Percentiles rank a stretch among this genome's conserved stretches.
Conservation (phyloP, 2,888 invertebrate genomes). For the Ptychoptera albimana region DNA sequence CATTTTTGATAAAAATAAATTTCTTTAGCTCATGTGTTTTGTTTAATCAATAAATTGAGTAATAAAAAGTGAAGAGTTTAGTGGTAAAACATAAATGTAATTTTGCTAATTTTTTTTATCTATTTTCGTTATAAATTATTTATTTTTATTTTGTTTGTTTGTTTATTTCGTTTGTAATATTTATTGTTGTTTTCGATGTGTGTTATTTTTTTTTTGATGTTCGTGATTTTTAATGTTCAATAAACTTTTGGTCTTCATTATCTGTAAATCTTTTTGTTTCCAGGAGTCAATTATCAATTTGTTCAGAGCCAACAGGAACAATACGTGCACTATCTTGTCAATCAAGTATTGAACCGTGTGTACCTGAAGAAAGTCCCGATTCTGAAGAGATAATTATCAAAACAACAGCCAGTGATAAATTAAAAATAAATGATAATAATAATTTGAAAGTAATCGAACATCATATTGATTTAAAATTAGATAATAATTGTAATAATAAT, state of each 20-base stretch:
- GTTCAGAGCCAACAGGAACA: constrained; percentile 25
- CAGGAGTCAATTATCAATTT: constrained; percentile 27
- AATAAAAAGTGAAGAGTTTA: no score
- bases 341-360: constrained; percentile 28
- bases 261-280: neutral
- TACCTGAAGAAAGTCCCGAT: constrained; percentile 24
- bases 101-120: no score
- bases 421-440: constrained; percentile 4
- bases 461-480: neutral
- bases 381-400: constrained; percentile 9
- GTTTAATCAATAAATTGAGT: no score
- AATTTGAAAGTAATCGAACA: constrained; percentile 8
- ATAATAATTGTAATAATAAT: neutral
- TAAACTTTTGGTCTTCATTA: neutral
- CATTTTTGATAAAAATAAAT: no score
- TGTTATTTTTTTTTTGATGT: neutral
- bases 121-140: no score
- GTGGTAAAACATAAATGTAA: no score
- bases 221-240: neutral
- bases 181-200: no score
- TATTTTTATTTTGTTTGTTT: no score
- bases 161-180: no score
- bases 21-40: no score
- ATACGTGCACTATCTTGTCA: constrained; percentile 26
- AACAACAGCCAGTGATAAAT: neutral